Percentiles rank a stretch among this genome's conserved stretches.
These are phyloP conservation scores for Nomada goodeniana DNA, from an alignment of 2,888 invertebrate genomes.

Conservation along the genomic window DNA sequence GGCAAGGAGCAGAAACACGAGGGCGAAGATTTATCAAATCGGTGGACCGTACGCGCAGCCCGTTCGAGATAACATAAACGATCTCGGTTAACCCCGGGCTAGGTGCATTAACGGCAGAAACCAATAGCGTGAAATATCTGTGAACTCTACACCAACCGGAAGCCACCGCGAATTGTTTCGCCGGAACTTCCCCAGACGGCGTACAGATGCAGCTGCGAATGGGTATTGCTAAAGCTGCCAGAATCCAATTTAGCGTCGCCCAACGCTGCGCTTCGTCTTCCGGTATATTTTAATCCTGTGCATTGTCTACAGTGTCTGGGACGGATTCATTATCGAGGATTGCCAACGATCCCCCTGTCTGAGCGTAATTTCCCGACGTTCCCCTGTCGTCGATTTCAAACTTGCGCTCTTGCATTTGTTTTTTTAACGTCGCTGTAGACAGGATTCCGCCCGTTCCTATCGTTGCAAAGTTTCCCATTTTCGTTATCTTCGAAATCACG, in stretches of 20 bases:
- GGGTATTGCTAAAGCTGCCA: slow-evolving; percentile 55
- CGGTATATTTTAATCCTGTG: slow-evolving; percentile 57
- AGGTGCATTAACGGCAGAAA: slow-evolving; percentile 50
- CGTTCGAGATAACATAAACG: slow-evolving; percentile 66
- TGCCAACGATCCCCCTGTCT: background rate
- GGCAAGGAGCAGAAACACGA: slow-evolving; percentile 17
- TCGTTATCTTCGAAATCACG: background rate
- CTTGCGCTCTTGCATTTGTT: background rate
- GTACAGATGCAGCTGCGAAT: slow-evolving; percentile 61
- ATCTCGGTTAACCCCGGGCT: slow-evolving; percentile 67
- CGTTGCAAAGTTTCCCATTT: background rate
- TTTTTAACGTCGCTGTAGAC: background rate
- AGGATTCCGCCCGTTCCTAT: background rate
- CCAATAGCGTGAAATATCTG: slow-evolving; percentile 70
- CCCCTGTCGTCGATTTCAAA: background rate
- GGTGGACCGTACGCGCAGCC: slow-evolving; percentile 36
- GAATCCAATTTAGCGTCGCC: slow-evolving; percentile 57
- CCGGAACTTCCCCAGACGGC: slow-evolving; percentile 54
- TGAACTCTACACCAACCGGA: slow-evolving; percentile 60
- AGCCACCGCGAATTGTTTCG: slow-evolving; percentile 67
- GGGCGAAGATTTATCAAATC: slow-evolving; percentile 32
- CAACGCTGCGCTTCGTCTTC: slow-evolving; percentile 18
- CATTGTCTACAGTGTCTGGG: slow-evolving; percentile 25
- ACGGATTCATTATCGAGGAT: slow-evolving; percentile 37
- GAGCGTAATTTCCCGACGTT: background rate